phyloP scores from a whole-genome alignment of 1,140 invertebrate genomes.

The Colletes latitarsis region DNA sequence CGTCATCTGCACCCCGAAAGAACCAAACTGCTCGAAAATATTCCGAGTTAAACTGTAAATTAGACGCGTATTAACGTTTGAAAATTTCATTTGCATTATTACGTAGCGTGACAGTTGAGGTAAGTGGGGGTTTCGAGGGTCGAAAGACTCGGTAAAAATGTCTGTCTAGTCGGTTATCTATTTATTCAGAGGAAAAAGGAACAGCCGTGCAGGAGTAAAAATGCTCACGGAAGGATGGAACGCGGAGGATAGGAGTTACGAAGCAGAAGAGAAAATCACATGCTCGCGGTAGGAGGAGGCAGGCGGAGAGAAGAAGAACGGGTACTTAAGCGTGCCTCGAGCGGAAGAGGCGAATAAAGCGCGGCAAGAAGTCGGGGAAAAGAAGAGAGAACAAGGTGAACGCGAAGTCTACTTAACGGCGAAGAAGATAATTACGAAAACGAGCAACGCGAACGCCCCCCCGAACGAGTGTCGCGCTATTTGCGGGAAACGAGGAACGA shows the following conservation, averaged over 20 bases:
- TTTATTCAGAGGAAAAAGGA: neutral
- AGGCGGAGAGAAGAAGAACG: neutral
- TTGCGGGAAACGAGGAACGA: neutral
- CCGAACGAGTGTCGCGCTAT: neutral
- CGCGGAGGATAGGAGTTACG: neutral
- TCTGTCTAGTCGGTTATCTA: no score
- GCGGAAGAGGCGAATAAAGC: slow-evolving; percentile 5
- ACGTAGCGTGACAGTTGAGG: no score
- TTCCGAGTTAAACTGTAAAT: no score
- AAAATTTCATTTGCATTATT: no score
- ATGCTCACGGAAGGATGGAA: neutral
- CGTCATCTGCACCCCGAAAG: no score
- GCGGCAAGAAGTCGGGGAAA: neutral
- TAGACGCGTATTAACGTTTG: no score
- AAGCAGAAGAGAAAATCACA: slow-evolving; percentile 13
- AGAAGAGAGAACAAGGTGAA: neutral
- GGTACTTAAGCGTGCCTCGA: neutral
- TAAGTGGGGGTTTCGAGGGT: no score
- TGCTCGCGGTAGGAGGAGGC: neutral
- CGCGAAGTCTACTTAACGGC: neutral
- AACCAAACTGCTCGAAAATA: no score
- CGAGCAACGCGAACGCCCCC: neutral
- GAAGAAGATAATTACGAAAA: neutral
- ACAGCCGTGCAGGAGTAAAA: neutral
- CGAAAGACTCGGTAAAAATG: no score